Conservation (phyloP, 2,113 vertebrate genomes). For the Turnix velox region DNA sequence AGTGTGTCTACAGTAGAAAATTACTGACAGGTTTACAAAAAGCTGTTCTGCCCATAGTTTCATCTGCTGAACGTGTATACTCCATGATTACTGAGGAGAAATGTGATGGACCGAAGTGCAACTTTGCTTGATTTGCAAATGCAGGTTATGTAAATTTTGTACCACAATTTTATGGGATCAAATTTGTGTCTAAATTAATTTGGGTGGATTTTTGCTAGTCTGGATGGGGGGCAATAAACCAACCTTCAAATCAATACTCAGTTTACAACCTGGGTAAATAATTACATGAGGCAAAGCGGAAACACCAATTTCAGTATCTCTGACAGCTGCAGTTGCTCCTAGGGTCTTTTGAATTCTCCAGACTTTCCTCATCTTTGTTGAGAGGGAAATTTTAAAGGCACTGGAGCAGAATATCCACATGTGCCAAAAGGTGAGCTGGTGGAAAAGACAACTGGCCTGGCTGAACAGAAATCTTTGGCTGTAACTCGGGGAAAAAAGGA, state of each 20-base stretch:
- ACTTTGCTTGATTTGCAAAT: background rate
- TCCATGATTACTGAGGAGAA: background rate
- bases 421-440: too few relatives aligned
- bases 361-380: conserved; percentile 1
- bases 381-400: background rate
- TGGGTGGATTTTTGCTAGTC: background rate
- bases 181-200: background rate
- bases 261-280: background rate
- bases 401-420: background rate
- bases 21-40: background rate
- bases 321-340: background rate
- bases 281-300: background rate
- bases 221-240: background rate
- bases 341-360: background rate
- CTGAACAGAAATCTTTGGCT: too few relatives aligned
- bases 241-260: background rate
- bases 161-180: background rate
- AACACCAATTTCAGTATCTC: background rate
- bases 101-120: background rate
- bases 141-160: background rate
- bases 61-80: background rate
- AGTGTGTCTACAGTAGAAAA: background rate
- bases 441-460: too few relatives aligned
- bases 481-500: too few relatives aligned
- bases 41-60: background rate